Evolutionary conservation across 2,888 invertebrate species (phyloP).

Genomic region (Synanthedon tipuliformis): DNA sequence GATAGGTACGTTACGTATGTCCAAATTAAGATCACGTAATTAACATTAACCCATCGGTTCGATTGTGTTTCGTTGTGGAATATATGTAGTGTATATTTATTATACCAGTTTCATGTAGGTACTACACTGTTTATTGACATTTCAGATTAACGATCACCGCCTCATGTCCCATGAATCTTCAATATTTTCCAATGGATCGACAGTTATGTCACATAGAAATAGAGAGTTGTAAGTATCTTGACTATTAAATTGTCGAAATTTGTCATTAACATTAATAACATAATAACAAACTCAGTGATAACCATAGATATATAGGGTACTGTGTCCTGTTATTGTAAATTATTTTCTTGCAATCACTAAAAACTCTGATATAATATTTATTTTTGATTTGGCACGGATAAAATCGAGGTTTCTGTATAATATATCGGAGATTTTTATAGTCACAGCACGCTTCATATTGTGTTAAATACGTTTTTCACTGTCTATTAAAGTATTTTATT

Average conservation of each 20-base stretch:
- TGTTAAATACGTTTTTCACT: neutral
- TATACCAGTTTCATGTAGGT: neutral
- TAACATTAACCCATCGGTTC: neutral
- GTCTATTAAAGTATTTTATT: neutral
- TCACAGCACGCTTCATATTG: neutral
- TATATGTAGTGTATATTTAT: neutral
- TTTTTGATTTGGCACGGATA: neutral
- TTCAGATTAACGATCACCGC: conserved; percentile 93
- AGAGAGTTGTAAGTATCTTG: conserved; percentile 91
- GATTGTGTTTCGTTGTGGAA: neutral
- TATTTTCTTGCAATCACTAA: neutral
- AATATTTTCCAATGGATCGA: conserved; percentile 96
- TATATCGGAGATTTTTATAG: neutral
- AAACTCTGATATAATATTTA: neutral
- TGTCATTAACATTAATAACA: too few species aligned
- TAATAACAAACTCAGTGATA: too few species aligned
- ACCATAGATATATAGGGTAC: too few species aligned
- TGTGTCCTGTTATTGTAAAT: neutral
- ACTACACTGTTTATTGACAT: conserved; percentile 14
- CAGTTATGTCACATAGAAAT: conserved; percentile 95
- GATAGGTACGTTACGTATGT: too few species aligned
- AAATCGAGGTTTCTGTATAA: neutral
- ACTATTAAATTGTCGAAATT: neutral
- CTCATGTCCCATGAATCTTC: conserved; percentile 95
- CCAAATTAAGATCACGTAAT: neutral